phyloP scores from a whole-genome alignment of 2,888 invertebrate species.

The Aplocera efformata region DNA sequence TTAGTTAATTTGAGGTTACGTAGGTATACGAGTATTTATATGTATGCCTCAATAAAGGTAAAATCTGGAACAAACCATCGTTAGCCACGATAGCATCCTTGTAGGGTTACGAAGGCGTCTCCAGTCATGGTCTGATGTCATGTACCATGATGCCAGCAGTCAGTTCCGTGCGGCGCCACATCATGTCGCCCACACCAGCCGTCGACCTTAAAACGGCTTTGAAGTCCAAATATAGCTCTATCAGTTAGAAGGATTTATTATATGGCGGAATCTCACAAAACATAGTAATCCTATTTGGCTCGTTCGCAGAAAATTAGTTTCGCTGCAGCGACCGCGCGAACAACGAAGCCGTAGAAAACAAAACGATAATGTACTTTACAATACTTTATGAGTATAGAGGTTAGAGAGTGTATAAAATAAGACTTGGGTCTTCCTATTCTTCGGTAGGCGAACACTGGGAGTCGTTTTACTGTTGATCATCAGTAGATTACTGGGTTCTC shows the following conservation, averaged over 20 bases:
- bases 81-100: constrained; percentile 18
- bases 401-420: no score
- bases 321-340: constrained; percentile 7
- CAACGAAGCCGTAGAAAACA: no score
- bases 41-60: no score
- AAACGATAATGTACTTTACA: no score
- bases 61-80: constrained; percentile 5
- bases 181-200: constrained; percentile 38
- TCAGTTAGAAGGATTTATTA: constrained; percentile 21
- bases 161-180: constrained; percentile 18
- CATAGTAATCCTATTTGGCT: constrained; percentile 18
- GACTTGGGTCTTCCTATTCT: no score
- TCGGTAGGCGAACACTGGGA: no score
- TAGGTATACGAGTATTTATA: no score
- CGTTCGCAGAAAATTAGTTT: constrained; percentile 5
- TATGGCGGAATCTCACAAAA: constrained; percentile 15
- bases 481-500: no score
- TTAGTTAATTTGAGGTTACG: no score
- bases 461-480: no score
- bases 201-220: constrained; percentile 31
- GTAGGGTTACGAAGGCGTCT: constrained; percentile 18
- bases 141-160: constrained; percentile 16
- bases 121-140: constrained; percentile 27
- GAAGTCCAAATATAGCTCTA: constrained; percentile 29
- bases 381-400: no score